phyloP scores from a whole-genome alignment of 2,113 vertebrate genomes.

The Probosciger aterrimus region DNA sequence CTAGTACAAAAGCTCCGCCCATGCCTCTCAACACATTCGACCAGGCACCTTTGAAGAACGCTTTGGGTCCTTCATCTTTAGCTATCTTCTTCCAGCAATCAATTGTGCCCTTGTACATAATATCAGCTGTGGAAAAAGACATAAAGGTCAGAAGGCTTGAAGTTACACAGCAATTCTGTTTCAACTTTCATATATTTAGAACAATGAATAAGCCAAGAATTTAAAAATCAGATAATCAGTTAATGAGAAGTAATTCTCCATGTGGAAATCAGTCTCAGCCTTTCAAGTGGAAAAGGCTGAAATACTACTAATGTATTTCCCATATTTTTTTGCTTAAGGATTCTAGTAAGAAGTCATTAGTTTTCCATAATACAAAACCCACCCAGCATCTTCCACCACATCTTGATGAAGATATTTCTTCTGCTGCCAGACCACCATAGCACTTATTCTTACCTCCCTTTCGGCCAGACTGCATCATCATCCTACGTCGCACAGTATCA shows the following conservation, averaged over 20 bases:
- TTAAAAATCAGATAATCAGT: neutral
- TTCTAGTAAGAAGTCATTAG: neutral
- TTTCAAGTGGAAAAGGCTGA: neutral
- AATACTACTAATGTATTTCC: neutral
- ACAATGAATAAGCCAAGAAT: neutral
- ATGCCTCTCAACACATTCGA: constrained; percentile 98
- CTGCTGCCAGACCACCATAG: neutral
- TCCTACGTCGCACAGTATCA: constrained; percentile 96
- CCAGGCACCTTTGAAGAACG: constrained; percentile 99
- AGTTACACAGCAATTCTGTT: neutral
- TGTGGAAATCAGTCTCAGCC: neutral
- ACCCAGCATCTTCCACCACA: neutral
- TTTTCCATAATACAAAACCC: neutral
- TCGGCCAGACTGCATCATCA: constrained; percentile 99
- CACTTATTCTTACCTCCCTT: constrained; percentile 87
- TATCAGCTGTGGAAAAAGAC: constrained; percentile 86
- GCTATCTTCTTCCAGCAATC: constrained; percentile 98
- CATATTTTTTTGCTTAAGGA: neutral
- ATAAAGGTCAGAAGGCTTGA: constrained; percentile 7
- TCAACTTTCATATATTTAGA: neutral
- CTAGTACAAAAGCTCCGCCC: constrained; percentile 97
- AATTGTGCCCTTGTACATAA: constrained; percentile 97
- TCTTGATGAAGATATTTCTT: neutral
- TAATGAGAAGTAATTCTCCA: neutral
- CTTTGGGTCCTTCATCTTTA: constrained; percentile 90